Evolutionary conservation across 2,888 invertebrate species (phyloP).

Genomic region (Caenorhabditis japonica): DNA sequence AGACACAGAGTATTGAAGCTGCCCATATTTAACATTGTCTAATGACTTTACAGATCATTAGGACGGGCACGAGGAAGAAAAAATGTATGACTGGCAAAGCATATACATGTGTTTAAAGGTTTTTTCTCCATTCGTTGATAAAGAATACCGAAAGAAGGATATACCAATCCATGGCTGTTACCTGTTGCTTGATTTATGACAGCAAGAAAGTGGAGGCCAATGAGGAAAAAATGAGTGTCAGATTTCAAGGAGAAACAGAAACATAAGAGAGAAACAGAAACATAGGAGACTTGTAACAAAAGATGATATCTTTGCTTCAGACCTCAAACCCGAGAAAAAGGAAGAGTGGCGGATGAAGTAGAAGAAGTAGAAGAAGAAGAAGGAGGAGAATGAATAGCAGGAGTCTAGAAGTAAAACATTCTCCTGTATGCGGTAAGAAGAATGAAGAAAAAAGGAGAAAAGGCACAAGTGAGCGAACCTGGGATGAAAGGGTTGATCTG

Average conservation of each 20-base stretch:
- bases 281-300: constrained; percentile 41
- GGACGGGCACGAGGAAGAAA: constrained; percentile 25
- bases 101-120: constrained; percentile 27
- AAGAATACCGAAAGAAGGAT: constrained; percentile 7
- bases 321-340: background rate
- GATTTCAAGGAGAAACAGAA: constrained; percentile 24
- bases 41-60: constrained; percentile 43
- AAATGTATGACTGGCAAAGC: no score
- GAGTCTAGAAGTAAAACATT: constrained; percentile 4
- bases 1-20: constrained; percentile 18
- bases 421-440: constrained; percentile 30
- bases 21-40: constrained; percentile 46
- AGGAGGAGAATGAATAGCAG: constrained; percentile 14
- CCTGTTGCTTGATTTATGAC: constrained; percentile 50
- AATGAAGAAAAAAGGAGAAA: constrained; percentile 10
- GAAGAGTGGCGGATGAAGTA: no score
- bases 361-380: no score
- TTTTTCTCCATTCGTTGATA: constrained; percentile 13
- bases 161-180: no score
- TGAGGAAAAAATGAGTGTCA: constrained; percentile 46
- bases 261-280: constrained; percentile 12
- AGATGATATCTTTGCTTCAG: constrained; percentile 32
- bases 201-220: no score
- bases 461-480: constrained; percentile 11
- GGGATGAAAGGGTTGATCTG: constrained; percentile 47